Evolutionary conservation across 2,113 vertebrate genomes (phyloP).

Genomic region (Synodontis membranacea): DNA sequence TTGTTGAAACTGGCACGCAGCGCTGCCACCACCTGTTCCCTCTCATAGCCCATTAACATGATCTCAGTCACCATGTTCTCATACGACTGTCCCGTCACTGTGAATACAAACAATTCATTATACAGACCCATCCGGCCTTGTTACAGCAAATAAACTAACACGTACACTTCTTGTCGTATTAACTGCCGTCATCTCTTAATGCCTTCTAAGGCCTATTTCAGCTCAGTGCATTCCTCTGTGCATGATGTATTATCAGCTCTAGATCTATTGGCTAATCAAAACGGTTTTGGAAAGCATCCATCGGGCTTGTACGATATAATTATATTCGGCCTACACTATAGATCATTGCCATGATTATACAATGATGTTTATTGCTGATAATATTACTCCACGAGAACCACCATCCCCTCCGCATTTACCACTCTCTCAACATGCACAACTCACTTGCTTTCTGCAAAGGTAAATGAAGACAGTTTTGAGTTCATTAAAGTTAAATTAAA

Average conservation of each 20-base stretch:
- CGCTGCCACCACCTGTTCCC: conserved; percentile 88
- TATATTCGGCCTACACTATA: not conserved
- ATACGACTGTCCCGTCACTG: conserved; percentile 93
- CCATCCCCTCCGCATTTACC: not conserved
- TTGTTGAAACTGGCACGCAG: conserved; percentile 96
- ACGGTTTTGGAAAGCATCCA: not conserved
- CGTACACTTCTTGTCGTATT: not conserved
- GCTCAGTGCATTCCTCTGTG: not conserved
- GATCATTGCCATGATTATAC: not conserved
- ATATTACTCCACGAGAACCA: not conserved
- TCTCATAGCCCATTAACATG: conserved; percentile 96
- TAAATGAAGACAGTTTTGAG: not conserved
- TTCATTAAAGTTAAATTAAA: not conserved
- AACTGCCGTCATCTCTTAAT: not conserved
- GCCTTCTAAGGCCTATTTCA: not conserved
- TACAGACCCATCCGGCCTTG: not conserved
- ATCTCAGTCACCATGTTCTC: conserved; percentile 98
- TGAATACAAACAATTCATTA: conserved; percentile 21
- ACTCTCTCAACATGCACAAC: not conserved
- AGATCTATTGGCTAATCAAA: not conserved
- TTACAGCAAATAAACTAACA: not conserved
- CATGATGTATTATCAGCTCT: not conserved
- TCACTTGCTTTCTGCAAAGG: not conserved
- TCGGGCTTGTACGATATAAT: not conserved
- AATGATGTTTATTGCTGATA: not conserved